Evolutionary conservation across 1,140 invertebrate genomes (phyloP).

Genomic region (Apis cerana): DNA sequence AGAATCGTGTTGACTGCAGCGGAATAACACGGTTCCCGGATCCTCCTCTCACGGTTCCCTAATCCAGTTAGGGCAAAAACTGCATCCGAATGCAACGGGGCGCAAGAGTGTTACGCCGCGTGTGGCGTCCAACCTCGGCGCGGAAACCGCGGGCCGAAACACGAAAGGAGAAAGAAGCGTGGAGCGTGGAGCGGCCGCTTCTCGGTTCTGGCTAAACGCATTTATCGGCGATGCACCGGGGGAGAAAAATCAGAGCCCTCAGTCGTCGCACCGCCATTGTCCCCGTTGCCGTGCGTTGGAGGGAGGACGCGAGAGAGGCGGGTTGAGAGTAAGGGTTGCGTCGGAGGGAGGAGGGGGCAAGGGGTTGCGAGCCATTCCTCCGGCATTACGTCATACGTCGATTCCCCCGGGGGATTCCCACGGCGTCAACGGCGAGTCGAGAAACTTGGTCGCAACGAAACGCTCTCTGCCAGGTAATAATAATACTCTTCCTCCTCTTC

Average conservation of each 20-base stretch:
- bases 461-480: constrained; percentile 50
- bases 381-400: constrained; percentile 69
- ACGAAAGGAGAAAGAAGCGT: neutral
- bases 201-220: constrained; percentile 72
- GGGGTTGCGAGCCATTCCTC: constrained; percentile 55
- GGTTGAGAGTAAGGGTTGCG: constrained; percentile 56
- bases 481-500: too few relatives aligned
- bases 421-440: constrained; percentile 57
- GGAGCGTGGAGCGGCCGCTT: constrained; percentile 63
- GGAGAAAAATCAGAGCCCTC: constrained; percentile 57
- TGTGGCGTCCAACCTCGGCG: neutral
- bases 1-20: constrained; percentile 76
- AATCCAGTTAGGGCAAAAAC: constrained; percentile 74
- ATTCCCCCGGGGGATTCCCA: constrained; percentile 64
- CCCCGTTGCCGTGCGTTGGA: constrained; percentile 30
- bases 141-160: neutral
- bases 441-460: constrained; percentile 19
- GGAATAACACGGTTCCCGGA: constrained; percentile 75
- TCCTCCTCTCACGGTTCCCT: constrained; percentile 65
- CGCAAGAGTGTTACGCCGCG: neutral
- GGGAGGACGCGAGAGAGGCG: constrained; percentile 37
- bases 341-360: constrained; percentile 33
- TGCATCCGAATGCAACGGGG: constrained; percentile 61
- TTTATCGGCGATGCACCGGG: constrained; percentile 71
- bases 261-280: constrained; percentile 28